phyloP scores from a whole-genome alignment of 92 coral and sea anemone genomes.

The Zoanthus gigantus region DNA sequence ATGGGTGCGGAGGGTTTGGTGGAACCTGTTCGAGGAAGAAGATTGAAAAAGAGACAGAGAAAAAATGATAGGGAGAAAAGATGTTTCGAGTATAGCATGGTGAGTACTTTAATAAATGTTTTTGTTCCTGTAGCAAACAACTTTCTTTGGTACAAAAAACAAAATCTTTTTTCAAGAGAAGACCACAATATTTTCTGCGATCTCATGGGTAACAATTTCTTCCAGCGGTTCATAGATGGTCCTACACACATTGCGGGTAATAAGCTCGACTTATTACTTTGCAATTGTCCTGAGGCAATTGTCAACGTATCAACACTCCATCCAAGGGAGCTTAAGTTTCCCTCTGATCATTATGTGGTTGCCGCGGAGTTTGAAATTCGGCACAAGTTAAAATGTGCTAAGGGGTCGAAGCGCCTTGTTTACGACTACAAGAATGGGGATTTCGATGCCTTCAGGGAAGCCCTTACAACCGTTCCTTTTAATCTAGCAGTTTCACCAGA shows the following conservation, averaged over 20 bases:
- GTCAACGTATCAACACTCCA: conserved; percentile 43
- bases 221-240: conserved; percentile 46
- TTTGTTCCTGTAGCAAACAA: too few relatives aligned
- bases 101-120: too few relatives aligned
- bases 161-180: neutral
- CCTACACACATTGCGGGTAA: conserved; percentile 62
- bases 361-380: conserved; percentile 17
- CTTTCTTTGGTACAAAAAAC: too few relatives aligned
- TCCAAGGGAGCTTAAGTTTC: conserved; percentile 51
- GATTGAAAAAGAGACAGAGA: too few relatives aligned
- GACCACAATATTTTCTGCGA: conserved; percentile 42
- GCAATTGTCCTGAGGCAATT: conserved; percentile 57
- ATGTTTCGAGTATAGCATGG: too few relatives aligned
- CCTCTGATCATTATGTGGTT: conserved; percentile 60
- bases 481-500: conserved; percentile 20
- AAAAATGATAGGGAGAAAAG: too few relatives aligned
- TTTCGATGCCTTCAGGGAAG: conserved; percentile 55
- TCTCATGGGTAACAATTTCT: conserved; percentile 54
- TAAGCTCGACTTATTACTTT: conserved; percentile 55
- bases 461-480: conserved; percentile 40
- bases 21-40: too few relatives aligned
- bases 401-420: conserved; percentile 50
- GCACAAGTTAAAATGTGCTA: conserved; percentile 31
- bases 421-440: conserved; percentile 50
- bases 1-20: too few relatives aligned